Base-by-base conservation (phyloP, 2,113 vertebrate species). In the Etheostoma spectabile region DNA sequence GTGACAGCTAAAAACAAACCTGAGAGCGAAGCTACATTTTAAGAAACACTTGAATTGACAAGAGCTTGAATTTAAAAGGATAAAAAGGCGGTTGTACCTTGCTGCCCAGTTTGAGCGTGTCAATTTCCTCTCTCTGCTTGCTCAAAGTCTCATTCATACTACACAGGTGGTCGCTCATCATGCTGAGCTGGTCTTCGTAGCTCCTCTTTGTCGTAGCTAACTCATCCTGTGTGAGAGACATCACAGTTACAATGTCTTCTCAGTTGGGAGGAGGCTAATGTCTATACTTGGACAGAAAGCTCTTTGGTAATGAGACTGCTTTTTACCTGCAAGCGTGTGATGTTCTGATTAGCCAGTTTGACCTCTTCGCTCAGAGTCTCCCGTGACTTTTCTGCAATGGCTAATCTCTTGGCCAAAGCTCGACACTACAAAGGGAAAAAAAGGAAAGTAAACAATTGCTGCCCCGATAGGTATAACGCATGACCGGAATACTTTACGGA, bases 81-180 rank as follows among this genome's bases (percentile, higher is more conserved):
- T 8, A 46, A 49, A 56, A 42, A 42, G 38, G 55, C 8, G 4
- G 18, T 12, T 89, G 42, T 91, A 99, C 98, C 97, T 98, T 99
- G 92, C 88, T 95, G 79, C 95, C 85, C 93, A 99, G 95, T 92
- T 98, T 99, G 0, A 99, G 95, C 0, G 96, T 97, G 92, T 99
- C 98, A 2, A 99, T 99, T 91, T 99, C 97, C 73, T 99, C 98
- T 52, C 97, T 96, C 93, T 99, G 98, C 79, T 97, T 98, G 59
- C 97, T 97, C 87, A 99, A 88, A 0, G 97, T 99, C 95, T 99
- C 98, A 1, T 98, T 99, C 97, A 99, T 98, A 53, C 97, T 98
- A 83, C 98, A 99, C 80, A 99, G 96, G 79, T 99, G 98, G 87
- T 99, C 98, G n/a, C 98, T 99, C 98, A 99, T 99, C 98, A 98